Evolutionary conservation across 2,888 invertebrate genomes (phyloP).

Genomic region (Plutella xylostella): DNA sequence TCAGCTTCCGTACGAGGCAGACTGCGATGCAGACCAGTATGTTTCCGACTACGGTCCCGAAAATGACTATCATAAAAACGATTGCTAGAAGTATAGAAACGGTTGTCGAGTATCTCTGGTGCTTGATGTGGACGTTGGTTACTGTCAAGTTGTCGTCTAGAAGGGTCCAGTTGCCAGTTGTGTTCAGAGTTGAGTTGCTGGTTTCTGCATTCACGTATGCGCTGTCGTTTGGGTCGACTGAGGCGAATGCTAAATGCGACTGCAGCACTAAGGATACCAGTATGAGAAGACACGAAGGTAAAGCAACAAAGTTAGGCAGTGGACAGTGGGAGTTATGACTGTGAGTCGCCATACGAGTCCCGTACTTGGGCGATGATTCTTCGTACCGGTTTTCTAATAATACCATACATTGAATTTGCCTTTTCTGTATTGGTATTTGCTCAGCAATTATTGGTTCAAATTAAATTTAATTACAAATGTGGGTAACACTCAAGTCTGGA

Average conservation of each 20-base stretch:
- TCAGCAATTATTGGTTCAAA: conserved; percentile 16
- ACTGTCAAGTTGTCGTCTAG: conserved; percentile 39
- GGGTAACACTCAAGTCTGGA: conserved; percentile 48
- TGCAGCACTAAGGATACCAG: conserved; percentile 47
- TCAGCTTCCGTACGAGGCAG: conserved; percentile 90
- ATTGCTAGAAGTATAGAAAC: conserved; percentile 77
- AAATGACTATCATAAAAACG: conserved; percentile 79
- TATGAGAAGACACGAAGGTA: conserved; percentile 65
- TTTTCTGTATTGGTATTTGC: conserved; percentile 21
- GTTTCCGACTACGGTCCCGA: conserved; percentile 89
- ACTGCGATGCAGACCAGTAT: conserved; percentile 96
- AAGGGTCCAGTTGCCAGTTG: conserved; percentile 45
- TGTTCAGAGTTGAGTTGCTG: conserved; percentile 35
- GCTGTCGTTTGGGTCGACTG: conserved; percentile 38
- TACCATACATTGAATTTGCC: conserved; percentile 61
- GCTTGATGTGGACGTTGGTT: conserved; percentile 40
- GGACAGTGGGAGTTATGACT: conserved; percentile 51
- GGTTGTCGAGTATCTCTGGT: conserved; percentile 51
- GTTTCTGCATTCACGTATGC: conserved; percentile 27
- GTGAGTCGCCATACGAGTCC: conserved; percentile 68
- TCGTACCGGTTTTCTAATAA: conserved; percentile 40
- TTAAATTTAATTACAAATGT: neutral
- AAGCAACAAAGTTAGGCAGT: conserved; percentile 68
- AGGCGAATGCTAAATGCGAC: conserved; percentile 35
- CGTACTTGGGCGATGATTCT: conserved; percentile 50